Conservation (phyloP, 2,888 invertebrate genomes). For the Xestoiulus laeticollis region DNA sequence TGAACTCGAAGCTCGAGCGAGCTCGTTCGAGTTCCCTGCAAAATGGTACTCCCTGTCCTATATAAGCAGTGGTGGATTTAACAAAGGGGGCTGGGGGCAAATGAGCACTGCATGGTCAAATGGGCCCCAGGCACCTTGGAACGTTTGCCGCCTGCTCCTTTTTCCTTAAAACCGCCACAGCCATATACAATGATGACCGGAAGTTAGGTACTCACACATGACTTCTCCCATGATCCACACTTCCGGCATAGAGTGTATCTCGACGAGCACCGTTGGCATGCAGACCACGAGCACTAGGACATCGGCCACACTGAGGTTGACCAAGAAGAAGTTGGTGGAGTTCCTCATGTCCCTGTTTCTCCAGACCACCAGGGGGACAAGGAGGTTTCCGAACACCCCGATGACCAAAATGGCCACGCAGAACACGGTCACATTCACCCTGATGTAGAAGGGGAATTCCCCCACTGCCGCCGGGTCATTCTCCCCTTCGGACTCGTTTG, state of each 20-base stretch:
- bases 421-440: slow-evolving; percentile 85
- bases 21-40: too few relatives aligned
- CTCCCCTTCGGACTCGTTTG: neutral
- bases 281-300: slow-evolving; percentile 89
- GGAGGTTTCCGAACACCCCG: slow-evolving; percentile 90
- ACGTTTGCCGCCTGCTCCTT: too few relatives aligned
- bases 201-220: slow-evolving; percentile 81
- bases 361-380: slow-evolving; percentile 92
- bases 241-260: slow-evolving; percentile 89
- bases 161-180: too few relatives aligned
- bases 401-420: slow-evolving; percentile 88
- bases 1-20: too few relatives aligned
- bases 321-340: slow-evolving; percentile 93
- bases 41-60: too few relatives aligned
- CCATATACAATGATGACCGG: too few relatives aligned
- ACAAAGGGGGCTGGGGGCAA: too few relatives aligned
- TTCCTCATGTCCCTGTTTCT: slow-evolving; percentile 94
- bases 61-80: too few relatives aligned
- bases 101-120: too few relatives aligned
- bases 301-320: slow-evolving; percentile 92
- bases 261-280: slow-evolving; percentile 92
- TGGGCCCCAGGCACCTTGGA: too few relatives aligned
- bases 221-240: slow-evolving; percentile 91
- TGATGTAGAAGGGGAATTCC: slow-evolving; percentile 82
- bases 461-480: neutral